A percentile compares a stretch with the other conserved stretches of the same genome.
Conservation (phyloP, 2,113 vertebrate species). For the Cepphus grylle region DNA sequence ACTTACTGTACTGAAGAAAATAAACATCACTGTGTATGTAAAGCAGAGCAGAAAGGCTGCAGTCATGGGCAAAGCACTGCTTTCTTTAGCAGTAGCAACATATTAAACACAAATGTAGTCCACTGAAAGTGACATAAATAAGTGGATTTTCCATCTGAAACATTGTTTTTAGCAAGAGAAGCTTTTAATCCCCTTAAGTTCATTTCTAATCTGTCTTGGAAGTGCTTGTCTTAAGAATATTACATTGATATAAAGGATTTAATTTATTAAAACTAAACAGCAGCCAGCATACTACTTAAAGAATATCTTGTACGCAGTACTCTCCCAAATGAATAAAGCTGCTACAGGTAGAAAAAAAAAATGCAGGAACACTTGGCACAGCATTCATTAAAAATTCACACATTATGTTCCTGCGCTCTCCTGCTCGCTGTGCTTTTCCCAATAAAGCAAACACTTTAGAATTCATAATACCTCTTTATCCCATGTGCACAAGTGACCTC, state of each 20-base stretch:
- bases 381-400: conserved; percentile 69
- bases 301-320: conserved; percentile 49
- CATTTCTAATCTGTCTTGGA: conserved; percentile 80
- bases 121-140: conserved; percentile 80
- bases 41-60: conserved; percentile 35
- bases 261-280: conserved; percentile 78
- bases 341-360: conserved; percentile 54
- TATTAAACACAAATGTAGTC: conserved; percentile 74
- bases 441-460: conserved; percentile 69
- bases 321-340: conserved; percentile 69
- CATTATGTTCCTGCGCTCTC: conserved; percentile 33
- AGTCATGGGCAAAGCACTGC: conserved; percentile 19
- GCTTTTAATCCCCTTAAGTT: conserved; percentile 84
- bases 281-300: conserved; percentile 53
- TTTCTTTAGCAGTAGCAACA: conserved; percentile 56
- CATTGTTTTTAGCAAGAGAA: conserved; percentile 81
- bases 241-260: conserved; percentile 79
- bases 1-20: conserved; percentile 63
- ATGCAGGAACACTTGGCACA: conserved; percentile 28
- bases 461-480: conserved; percentile 70
- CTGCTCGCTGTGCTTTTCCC: conserved; percentile 38
- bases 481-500: conserved; percentile 60
- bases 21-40: conserved; percentile 42
- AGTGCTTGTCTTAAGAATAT: conserved; percentile 78
- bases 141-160: conserved; percentile 80